Evolutionary conservation across 2,888 invertebrate species (phyloP), one percentile per base, ranked within the genome.

Genomic region (Latheticus oryzae): DNA sequence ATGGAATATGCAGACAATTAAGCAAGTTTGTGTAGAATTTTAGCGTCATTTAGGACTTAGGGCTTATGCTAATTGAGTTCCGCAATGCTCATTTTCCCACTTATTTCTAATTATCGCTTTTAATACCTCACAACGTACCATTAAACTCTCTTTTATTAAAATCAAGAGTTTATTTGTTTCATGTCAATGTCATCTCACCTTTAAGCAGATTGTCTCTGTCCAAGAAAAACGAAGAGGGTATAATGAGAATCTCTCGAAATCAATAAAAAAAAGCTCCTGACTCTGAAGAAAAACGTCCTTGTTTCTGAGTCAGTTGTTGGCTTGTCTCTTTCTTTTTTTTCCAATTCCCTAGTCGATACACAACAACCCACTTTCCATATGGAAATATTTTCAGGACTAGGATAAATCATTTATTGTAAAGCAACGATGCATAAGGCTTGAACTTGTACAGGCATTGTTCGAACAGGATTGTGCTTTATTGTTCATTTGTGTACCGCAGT

Each of bases 361-460:
- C 66, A 69, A 68, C 70, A 71, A 73, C 70, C 71, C 70, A 72
- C 72, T 73, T 73, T 74, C 72, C 72, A 72, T 73, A n/a, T n/a
- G n/a, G n/a, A n/a, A n/a, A n/a, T n/a, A 73, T 74, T 73, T 73
- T 72, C 70, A 68, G 69, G 68, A 68, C 61, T 67, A 64, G 68
- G 64, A 64, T 69, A 68, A 72, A 72, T 72, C 70, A 71, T 71
- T 73, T 70, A 71, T 70, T 64, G 66, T 53, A 60, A 60, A 65
- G 67, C 69, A 65, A 58, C 67, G 65, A 67, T 67, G 70, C 69
- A 68, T 67, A 64, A 63, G 62, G 61, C 64, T 38, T 35, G 45
- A 26, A 23, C 37, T 52, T 51, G 60, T 59, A 66, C 65, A 63
- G 65, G 61, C 66, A 70, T 67, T 67, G 67, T 70, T 69, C 65